These are phyloP conservation scores for Archips crataeganus DNA, from an alignment of 2,888 invertebrate genomes.

Conservation along the genomic window DNA sequence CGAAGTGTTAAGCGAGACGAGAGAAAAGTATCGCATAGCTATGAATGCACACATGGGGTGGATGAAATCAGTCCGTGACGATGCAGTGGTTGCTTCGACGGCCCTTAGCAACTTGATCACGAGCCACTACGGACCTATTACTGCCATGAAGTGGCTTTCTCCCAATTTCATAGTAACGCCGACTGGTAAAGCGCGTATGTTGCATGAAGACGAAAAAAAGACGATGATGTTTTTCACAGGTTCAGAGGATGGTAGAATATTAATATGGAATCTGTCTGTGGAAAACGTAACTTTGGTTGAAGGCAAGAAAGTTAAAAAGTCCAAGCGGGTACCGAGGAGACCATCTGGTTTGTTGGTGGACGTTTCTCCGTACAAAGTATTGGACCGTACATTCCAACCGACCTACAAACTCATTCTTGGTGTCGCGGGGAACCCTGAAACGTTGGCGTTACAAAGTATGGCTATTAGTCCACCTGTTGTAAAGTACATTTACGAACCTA, in stretches of 20 bases:
- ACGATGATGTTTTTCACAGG: constrained; percentile 88
- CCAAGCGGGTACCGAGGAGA: constrained; percentile 76
- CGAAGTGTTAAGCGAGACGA: constrained; percentile 86
- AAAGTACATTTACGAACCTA: constrained; percentile 66
- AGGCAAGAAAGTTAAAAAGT: constrained; percentile 70
- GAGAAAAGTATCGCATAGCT: constrained; percentile 86
- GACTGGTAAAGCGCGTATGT: constrained; percentile 83
- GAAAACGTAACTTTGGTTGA: constrained; percentile 67
- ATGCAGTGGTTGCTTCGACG: constrained; percentile 85
- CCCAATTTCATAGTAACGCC: constrained; percentile 85
- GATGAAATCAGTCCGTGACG: constrained; percentile 88
- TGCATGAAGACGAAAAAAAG: constrained; percentile 58
- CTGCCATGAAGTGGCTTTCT: constrained; percentile 89
- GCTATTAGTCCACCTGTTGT: constrained; percentile 66
- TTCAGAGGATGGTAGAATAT: constrained; percentile 88
- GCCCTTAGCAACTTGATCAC: constrained; percentile 87
- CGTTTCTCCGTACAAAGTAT: constrained; percentile 85
- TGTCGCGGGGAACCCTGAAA: constrained; percentile 73
- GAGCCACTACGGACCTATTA: constrained; percentile 88
- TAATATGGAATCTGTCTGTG: constrained; percentile 90
- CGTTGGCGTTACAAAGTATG: constrained; percentile 75
- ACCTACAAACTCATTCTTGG: constrained; percentile 84
- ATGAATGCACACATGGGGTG: constrained; percentile 88
- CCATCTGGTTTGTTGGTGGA: constrained; percentile 87
- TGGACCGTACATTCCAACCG: constrained; percentile 88